Evolutionary conservation across 2,113 vertebrate species (phyloP).

Genomic region (Phrynosoma blainvillii): DNA sequence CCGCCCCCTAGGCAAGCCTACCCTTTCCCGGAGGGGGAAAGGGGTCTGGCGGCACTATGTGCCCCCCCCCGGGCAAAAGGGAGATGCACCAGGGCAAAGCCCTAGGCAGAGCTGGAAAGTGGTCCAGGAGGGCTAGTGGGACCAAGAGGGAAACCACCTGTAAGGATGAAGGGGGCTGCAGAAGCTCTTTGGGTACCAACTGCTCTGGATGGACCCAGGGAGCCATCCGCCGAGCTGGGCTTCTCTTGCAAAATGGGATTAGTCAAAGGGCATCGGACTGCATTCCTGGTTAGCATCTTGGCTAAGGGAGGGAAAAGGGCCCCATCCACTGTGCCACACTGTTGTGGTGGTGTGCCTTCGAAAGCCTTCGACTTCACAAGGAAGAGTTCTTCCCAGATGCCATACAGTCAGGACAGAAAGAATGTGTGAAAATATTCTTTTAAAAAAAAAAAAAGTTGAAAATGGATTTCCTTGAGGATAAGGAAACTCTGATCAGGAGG

Average conservation of each 20-base stretch:
- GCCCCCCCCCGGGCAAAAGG: background rate
- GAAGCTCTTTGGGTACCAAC: constrained; percentile 43
- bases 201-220: constrained; percentile 35
- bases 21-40: background rate
- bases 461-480: too few relatives aligned
- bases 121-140: background rate
- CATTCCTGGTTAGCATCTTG: background rate
- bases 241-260: constrained; percentile 54
- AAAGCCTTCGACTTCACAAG: too few relatives aligned
- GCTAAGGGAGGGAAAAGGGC: background rate
- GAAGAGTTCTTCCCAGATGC: too few relatives aligned
- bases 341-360: too few relatives aligned
- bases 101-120: background rate
- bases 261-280: background rate
- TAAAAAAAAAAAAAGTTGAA: too few relatives aligned
- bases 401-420: too few relatives aligned
- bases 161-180: constrained; percentile 46
- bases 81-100: too few relatives aligned
- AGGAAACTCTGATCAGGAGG: too few relatives aligned
- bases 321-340: background rate
- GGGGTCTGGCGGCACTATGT: too few relatives aligned
- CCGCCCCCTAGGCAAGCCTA: constrained; percentile 3
- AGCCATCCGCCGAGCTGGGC: background rate
- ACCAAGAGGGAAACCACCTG: constrained; percentile 50
- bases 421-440: too few relatives aligned